phyloP scores from a whole-genome alignment of 2,113 vertebrate genomes.

The Amphiprion ocellaris region DNA sequence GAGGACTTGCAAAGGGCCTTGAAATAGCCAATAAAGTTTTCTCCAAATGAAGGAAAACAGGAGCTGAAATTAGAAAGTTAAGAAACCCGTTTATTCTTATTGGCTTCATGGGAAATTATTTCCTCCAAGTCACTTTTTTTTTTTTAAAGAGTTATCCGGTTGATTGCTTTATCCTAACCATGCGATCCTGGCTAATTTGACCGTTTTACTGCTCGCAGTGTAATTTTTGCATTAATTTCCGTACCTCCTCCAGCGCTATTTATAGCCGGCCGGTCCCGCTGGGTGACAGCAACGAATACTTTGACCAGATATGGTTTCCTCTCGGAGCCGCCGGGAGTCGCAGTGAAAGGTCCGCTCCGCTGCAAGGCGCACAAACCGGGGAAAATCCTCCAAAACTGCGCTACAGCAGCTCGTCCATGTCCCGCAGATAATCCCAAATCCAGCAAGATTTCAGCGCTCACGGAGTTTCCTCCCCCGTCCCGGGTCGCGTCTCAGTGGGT shows the following conservation, averaged over 20 bases:
- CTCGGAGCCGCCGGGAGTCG: slow-evolving; percentile 69
- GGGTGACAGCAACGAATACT: slow-evolving; percentile 89
- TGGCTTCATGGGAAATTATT: no score
- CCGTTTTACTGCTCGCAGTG: slow-evolving; percentile 14
- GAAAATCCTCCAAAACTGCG: slow-evolving; percentile 12
- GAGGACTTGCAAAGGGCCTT: no score
- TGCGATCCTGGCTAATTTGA: slow-evolving; percentile 15
- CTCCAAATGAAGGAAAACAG: no score
- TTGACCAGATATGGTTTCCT: slow-evolving; percentile 92
- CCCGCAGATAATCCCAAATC: slow-evolving; percentile 21
- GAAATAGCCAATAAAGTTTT: no score
- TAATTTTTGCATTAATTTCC: slow-evolving; percentile 74
- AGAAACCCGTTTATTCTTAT: no score
- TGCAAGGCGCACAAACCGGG: slow-evolving; percentile 32
- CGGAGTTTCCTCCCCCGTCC: slow-evolving; percentile 79
- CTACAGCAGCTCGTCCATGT: slow-evolving; percentile 55
- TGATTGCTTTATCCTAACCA: neutral
- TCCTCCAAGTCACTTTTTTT: neutral
- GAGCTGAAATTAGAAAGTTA: no score
- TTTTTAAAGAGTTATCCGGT: neutral
- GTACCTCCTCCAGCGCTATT: slow-evolving; percentile 84
- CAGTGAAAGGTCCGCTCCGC: slow-evolving; percentile 50
- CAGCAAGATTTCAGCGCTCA: slow-evolving; percentile 9
- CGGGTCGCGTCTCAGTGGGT: slow-evolving; percentile 54
- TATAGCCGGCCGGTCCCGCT: slow-evolving; percentile 84